These are phyloP conservation scores for Lumbricus terrestris DNA, from an alignment of 2,888 invertebrate species.

Conservation along the genomic window DNA sequence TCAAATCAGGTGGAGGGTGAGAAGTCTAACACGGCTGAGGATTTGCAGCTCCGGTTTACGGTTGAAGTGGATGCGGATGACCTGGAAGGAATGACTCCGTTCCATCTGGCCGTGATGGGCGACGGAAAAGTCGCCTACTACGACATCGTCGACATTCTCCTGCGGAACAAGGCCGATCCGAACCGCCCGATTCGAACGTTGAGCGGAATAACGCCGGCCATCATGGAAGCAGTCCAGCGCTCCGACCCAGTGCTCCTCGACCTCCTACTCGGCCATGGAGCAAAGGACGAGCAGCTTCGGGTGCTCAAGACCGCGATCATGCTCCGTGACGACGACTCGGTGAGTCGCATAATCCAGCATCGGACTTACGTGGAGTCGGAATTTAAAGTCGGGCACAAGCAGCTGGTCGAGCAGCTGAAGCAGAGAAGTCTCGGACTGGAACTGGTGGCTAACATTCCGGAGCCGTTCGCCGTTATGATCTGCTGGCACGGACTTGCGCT, in stretches of 20 bases:
- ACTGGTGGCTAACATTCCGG: background rate
- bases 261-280: constrained; percentile 75
- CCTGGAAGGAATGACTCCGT: constrained; percentile 43
- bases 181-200: constrained; percentile 68
- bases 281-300: constrained; percentile 78
- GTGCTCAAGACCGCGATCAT: constrained; percentile 77
- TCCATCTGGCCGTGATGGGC: constrained; percentile 48
- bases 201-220: constrained; percentile 54
- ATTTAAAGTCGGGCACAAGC: constrained; percentile 74
- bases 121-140: constrained; percentile 7
- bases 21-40: background rate
- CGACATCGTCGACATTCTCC: constrained; percentile 60
- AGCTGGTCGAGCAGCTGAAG: background rate
- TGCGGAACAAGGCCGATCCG: constrained; percentile 79
- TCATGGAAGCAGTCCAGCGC: constrained; percentile 70
- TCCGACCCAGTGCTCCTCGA: constrained; percentile 74
- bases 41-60: constrained; percentile 16
- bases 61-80: constrained; percentile 38
- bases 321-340: constrained; percentile 70
- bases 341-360: constrained; percentile 73
- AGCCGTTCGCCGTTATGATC: constrained; percentile 58
- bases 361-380: constrained; percentile 77
- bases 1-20: background rate
- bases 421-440: background rate
- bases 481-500: constrained; percentile 80